Evolutionary conservation across 1,140 invertebrate genomes (phyloP).

Genomic region (Euura saliciscinereae): DNA sequence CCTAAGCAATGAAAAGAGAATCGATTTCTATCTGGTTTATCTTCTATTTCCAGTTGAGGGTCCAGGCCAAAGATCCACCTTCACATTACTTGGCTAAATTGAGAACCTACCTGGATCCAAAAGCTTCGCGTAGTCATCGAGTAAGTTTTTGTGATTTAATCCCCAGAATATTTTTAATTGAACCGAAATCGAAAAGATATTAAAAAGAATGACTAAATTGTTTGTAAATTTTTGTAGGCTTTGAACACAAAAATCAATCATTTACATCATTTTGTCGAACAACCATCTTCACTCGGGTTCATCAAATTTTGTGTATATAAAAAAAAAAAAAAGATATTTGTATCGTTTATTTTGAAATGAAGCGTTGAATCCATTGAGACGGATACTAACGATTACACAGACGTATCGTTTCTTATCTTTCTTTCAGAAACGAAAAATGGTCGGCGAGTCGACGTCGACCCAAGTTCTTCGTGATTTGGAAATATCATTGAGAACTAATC

Average conservation of each 20-base stretch:
- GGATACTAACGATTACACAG: slow-evolving; percentile 54
- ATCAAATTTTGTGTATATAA: too few relatives aligned
- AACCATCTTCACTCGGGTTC: too few relatives aligned
- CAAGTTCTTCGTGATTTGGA: slow-evolving; percentile 97
- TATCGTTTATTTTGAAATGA: too few relatives aligned
- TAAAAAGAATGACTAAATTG: too few relatives aligned
- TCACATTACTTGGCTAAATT: slow-evolving; percentile 93
- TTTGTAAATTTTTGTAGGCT: too few relatives aligned
- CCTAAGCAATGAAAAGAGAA: too few relatives aligned
- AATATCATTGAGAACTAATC: slow-evolving; percentile 97
- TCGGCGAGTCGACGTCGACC: slow-evolving; percentile 96
- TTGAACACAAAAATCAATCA: too few relatives aligned
- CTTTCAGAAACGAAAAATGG: slow-evolving; percentile 95
- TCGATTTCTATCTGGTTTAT: slow-evolving; percentile 13
- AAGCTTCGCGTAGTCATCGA: slow-evolving; percentile 91
- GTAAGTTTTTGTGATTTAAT: slow-evolving; percentile 63
- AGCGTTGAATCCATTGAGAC: slow-evolving; percentile 18
- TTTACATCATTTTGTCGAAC: too few relatives aligned
- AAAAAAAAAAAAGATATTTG: too few relatives aligned
- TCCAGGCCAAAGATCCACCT: slow-evolving; percentile 96
- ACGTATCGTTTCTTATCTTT: slow-evolving; percentile 60
- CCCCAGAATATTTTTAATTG: too few relatives aligned
- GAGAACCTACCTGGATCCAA: slow-evolving; percentile 93
- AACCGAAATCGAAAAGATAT: too few relatives aligned
- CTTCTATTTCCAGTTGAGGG: slow-evolving; percentile 80